Evolutionary conservation across 2,797 vertebrate species (phyloP), one percentile per base, ranked within the genome.

Genomic region (Pachyuromys duprasi): DNA sequence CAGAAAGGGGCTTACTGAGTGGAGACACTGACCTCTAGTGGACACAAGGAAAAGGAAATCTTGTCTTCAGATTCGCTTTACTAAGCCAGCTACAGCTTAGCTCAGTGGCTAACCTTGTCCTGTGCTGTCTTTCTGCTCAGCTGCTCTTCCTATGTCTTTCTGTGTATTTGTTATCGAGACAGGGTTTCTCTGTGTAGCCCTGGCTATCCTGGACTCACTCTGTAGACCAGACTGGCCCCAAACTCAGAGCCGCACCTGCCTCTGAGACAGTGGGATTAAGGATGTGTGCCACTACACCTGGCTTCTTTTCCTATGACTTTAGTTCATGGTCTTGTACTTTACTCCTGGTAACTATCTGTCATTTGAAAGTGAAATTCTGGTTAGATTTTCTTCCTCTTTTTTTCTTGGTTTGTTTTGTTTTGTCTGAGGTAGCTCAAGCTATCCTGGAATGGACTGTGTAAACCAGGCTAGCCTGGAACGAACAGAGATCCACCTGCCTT

Each of bases 1-100:
- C 18, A 75, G 86, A 87, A 74, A 81, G 33, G 39, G n/a, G 31
- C 12, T 91, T 70, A 42, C 86, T 55, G 60, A 95, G 55, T 42
- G 1, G 42, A 86, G 70, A 53, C 89, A 92, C 97, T 97, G 97
- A 81, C 97, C 97, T 86, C 97, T 96, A 96, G 95, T 96, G 96
- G 97, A 83, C 79, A 76, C 1, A 57, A 70, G 57, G 74, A 72
- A 96, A 57, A 70, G 57, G 74, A 72, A 96, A 92, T 62, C 87
- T 74, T 92, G 92, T 53, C 74, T 84, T 91, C 82, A 91, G 11
- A n/a, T 17, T 15, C 49, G 55, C 94, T 94, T 95, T 76, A 76
- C 65, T 83, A 88, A 96, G 18, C 18, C 63, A n/a, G 39, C 80
- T 69, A 28, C 88, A 42, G 65, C 89, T 74, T 24, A 72, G 60